These are phyloP conservation scores for Cherax quadricarinatus DNA, from an alignment of 1,140 invertebrate genomes.

Conservation along the genomic window DNA sequence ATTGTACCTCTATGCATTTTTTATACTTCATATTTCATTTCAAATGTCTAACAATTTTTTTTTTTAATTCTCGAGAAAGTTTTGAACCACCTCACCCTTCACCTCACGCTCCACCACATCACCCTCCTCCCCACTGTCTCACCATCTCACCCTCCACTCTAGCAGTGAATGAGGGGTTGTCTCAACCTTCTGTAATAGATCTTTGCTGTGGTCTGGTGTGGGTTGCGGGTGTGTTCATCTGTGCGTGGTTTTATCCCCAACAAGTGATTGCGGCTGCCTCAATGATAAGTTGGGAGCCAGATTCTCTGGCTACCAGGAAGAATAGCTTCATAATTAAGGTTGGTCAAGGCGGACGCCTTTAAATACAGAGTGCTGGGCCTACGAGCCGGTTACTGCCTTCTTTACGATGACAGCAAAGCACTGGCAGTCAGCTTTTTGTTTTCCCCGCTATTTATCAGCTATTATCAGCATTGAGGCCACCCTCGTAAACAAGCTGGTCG, in stretches of 20 bases:
- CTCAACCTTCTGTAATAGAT: too few species aligned
- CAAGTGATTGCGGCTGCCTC: background rate
- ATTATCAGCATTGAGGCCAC: constrained; percentile 27
- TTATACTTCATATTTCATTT: too few species aligned
- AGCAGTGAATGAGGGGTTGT: too few species aligned
- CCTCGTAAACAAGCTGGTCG: constrained; percentile 22
- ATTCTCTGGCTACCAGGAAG: background rate
- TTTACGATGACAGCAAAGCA: constrained; percentile 22
- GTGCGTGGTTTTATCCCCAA: constrained; percentile 5
- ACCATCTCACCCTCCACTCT: too few species aligned
- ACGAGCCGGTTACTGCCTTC: constrained; percentile 5
- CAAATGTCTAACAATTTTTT: too few species aligned
- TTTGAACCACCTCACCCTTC: background rate
- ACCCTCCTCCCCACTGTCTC: too few species aligned
- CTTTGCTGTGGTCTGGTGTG: too few species aligned
- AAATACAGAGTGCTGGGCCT: constrained; percentile 31
- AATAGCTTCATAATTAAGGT: constrained; percentile 33
- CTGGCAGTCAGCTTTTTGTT: constrained; percentile 4
- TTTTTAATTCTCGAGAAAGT: too few species aligned
- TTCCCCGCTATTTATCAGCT: constrained; percentile 28
- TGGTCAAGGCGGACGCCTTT: background rate
- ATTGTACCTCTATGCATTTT: too few species aligned
- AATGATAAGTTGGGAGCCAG: constrained; percentile 11
- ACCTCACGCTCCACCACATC: background rate
- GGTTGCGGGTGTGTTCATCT: background rate